Evolutionary conservation across 2,113 vertebrate species (phyloP), one percentile per base, ranked within the genome.

Genomic region (Phylloscopus trochiloides): DNA sequence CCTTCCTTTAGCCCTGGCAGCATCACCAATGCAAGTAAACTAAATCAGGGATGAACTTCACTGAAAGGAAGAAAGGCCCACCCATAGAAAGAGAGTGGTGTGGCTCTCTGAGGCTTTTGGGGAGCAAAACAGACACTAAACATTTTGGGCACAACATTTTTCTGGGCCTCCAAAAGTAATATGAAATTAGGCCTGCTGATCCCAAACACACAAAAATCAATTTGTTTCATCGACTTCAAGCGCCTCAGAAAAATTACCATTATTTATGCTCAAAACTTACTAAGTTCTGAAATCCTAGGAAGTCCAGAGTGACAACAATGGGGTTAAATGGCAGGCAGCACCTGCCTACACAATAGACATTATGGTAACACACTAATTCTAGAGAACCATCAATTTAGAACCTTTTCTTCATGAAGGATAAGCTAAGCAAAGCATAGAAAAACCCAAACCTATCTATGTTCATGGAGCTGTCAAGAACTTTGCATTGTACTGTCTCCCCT

Each of bases 381-480:
- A n/a, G 80, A 55, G 31, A 73, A 74, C 1, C 5, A 72, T 72
- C 31, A 10, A 12, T 65, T 75, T 40, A 86, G 54, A 90, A 84
- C 32, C 15, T 70, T 75, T 34, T 43, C 52, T 58, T 66, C 59
- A n/a, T 70, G 24, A 86, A 82, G 22, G 6, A 57, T 29, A 17
- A 82, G 21, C 9, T 21, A 61, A 70, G 45, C 22, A 89, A 76
- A 73, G 21, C 34, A 74, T n/a, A 73, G 25, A 55, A 68, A 50
- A 22, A 3, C 1, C 1, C 10, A 68, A 68, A 52, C 5, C 14
- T 51, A 0, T 2, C 14, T 51, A 0, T 3, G 0, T n/a, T 58
- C 43, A 62, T 4, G 12, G 6, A 76, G 29, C 8, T 5, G 14
- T 32, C 55, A 81, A 55, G 18, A 81, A 32, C 18, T 48, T 40